Conservation (phyloP, 2,113 vertebrate species). For the Gambusia holbrooki region DNA sequence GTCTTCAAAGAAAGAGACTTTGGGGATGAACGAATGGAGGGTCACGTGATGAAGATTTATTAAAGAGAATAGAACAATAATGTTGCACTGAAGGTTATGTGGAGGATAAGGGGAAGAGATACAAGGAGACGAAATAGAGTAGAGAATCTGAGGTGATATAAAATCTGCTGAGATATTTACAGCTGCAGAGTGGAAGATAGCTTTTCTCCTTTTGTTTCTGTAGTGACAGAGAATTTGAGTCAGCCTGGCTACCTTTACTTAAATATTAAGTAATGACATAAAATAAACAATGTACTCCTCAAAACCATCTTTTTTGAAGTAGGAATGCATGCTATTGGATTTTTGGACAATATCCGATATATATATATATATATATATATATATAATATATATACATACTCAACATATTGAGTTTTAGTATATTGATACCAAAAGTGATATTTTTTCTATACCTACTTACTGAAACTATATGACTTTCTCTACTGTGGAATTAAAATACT, state of each 20-base stretch:
- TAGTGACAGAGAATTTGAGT: not conserved
- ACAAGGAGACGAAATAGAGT: constrained; percentile 17
- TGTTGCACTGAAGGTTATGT: constrained; percentile 35
- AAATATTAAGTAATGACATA: not conserved
- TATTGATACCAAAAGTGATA: too few relatives aligned
- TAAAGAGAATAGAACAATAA: constrained; percentile 54
- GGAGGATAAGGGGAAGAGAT: constrained; percentile 9
- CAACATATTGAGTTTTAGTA: too few relatives aligned
- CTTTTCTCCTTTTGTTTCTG: constrained; percentile 38
- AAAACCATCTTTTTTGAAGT: not conserved
- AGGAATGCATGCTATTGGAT: too few relatives aligned
- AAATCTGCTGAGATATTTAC: constrained; percentile 20
- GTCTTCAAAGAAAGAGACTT: constrained; percentile 41
- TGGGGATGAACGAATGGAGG: constrained; percentile 41
- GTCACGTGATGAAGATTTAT: constrained; percentile 58
- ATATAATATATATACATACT: too few relatives aligned
- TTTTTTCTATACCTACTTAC: too few relatives aligned
- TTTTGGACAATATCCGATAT: too few relatives aligned
- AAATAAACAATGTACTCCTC: not conserved
- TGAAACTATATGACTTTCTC: too few relatives aligned
- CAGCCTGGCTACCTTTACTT: not conserved
- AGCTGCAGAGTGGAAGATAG: constrained; percentile 10
- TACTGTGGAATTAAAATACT: too few relatives aligned
- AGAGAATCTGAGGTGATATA: constrained; percentile 1
- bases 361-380: too few relatives aligned